Conservation (phyloP, 2,888 invertebrate genomes). For the Acrocyrtus sp. region DNA sequence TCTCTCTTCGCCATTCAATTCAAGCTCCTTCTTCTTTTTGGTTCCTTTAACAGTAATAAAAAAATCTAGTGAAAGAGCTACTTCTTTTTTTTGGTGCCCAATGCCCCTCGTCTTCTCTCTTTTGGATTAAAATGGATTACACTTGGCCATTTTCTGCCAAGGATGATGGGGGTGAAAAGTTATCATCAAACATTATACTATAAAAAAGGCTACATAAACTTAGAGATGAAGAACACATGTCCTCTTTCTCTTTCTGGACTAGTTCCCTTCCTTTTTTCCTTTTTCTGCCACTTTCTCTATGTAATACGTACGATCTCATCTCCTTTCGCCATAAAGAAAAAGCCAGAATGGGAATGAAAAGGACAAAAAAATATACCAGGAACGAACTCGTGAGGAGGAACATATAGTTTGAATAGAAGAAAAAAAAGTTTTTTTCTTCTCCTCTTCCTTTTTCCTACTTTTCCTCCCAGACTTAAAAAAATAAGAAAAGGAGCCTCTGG, state of each 20-base stretch:
- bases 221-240: too few relatives aligned
- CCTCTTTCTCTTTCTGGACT: too few relatives aligned
- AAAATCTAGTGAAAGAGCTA: not conserved
- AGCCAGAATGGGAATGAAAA: not conserved
- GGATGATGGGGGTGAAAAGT: not conserved
- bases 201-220: not conserved
- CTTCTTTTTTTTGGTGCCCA: not conserved
- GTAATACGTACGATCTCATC: too few relatives aligned
- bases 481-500: too few relatives aligned
- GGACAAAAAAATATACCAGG: not conserved
- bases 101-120: not conserved
- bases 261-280: not conserved
- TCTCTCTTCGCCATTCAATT: not conserved
- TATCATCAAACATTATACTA: not conserved
- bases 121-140: constrained; percentile 25
- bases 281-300: not conserved
- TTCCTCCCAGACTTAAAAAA: too few relatives aligned
- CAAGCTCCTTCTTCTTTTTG: not conserved
- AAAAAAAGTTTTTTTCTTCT: too few relatives aligned
- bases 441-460: too few relatives aligned
- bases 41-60: not conserved
- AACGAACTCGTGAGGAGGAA: too few relatives aligned
- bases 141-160: not conserved
- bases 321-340: not conserved
- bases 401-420: too few relatives aligned